Evolutionary conservation across 2,113 vertebrate genomes (phyloP).

Genomic region (Nansenia antarctica): DNA sequence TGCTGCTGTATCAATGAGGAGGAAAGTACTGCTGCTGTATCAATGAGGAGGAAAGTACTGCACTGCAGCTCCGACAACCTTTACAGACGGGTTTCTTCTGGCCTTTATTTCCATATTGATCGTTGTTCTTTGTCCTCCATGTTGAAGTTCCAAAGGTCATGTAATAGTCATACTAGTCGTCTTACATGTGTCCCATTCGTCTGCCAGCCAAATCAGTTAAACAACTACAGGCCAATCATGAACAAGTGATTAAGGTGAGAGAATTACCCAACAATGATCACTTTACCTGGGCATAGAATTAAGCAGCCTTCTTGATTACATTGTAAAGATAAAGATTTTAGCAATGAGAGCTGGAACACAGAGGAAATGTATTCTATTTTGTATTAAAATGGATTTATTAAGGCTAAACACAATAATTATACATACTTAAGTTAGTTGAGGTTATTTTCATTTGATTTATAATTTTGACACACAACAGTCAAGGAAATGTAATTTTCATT

Average conservation of each 20-base stretch:
- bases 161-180: conserved; percentile 12
- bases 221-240: not conserved
- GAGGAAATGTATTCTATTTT: too few relatives aligned
- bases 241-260: not conserved
- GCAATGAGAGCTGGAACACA: not conserved
- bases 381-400: too few relatives aligned
- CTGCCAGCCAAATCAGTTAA: not conserved
- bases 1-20: too few relatives aligned
- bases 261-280: not conserved
- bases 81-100: not conserved
- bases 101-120: conserved; percentile 22
- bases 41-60: too few relatives aligned
- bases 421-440: conserved; percentile 20
- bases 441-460: conserved; percentile 3
- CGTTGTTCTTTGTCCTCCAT: not conserved
- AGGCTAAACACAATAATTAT: conserved; percentile 9
- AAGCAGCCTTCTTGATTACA: not conserved
- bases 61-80: too few relatives aligned
- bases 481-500: conserved; percentile 20
- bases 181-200: not conserved
- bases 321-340: not conserved
- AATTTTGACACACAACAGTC: conserved; percentile 10
- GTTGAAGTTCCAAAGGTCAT: conserved; percentile 53
- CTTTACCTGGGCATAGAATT: not conserved
- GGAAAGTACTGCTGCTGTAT: too few relatives aligned